These are phyloP conservation scores for Xiphias gladius DNA, from an alignment of 2,113 vertebrate species.

Conservation along the genomic window DNA sequence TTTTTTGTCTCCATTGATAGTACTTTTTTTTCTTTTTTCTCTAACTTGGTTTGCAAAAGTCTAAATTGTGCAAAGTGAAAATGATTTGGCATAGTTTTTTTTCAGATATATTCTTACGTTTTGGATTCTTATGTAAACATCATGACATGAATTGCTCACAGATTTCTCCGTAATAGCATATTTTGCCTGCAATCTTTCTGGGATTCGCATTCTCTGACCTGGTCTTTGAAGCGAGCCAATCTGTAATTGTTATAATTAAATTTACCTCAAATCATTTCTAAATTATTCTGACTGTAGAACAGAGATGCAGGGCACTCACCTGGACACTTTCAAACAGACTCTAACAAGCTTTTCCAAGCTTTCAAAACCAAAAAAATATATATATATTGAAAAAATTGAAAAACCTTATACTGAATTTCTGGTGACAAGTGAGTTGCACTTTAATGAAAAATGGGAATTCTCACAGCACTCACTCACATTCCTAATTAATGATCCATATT, in stretches of 20 bases:
- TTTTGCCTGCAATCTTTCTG: background rate
- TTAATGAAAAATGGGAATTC: slow-evolving; percentile 46
- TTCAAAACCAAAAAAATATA: background rate
- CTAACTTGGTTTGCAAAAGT: background rate
- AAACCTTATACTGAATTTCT: background rate
- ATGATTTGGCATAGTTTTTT: background rate
- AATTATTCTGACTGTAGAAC: background rate
- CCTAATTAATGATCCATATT: slow-evolving; percentile 56
- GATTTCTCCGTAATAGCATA: slow-evolving; percentile 8
- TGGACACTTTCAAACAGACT: background rate
- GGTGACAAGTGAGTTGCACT: slow-evolving; percentile 30
- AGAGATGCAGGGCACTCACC: background rate
- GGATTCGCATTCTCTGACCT: slow-evolving; percentile 9
- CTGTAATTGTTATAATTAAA: slow-evolving; percentile 12
- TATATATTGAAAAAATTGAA: background rate
- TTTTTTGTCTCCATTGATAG: background rate
- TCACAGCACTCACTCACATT: slow-evolving; percentile 50
- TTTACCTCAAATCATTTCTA: background rate
- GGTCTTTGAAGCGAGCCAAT: slow-evolving; percentile 15
- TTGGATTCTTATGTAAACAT: background rate
- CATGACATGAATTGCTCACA: background rate
- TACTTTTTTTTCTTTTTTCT: background rate
- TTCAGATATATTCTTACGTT: background rate
- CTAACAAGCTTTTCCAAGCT: background rate
- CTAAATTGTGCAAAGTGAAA: slow-evolving; percentile 1